A percentile compares a stretch with the other conserved stretches of the same genome.
Evolutionary conservation across 2,888 invertebrate species (phyloP).

Genomic region (Galerucella pusilla): DNA sequence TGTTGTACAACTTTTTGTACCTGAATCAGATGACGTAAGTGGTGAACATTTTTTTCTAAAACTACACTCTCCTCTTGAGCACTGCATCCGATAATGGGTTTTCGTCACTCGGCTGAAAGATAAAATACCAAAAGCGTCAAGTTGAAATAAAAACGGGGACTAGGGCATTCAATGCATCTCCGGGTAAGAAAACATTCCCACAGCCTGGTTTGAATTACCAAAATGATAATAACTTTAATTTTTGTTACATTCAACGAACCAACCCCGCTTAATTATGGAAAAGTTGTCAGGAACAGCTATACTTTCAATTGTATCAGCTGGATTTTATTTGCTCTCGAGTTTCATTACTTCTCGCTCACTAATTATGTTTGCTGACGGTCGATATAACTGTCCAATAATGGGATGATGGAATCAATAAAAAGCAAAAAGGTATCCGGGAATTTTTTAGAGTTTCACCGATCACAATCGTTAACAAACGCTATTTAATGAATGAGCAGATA

Average conservation of each 20-base stretch:
- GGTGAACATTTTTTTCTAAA: too few species aligned
- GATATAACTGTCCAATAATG: slow-evolving; percentile 21
- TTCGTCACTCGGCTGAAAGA: too few species aligned
- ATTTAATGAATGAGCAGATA: neutral
- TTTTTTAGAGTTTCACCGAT: neutral
- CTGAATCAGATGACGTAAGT: too few species aligned
- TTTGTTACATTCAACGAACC: neutral
- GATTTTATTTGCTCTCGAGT: slow-evolving; percentile 23
- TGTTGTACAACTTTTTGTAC: too few species aligned
- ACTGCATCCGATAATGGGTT: too few species aligned
- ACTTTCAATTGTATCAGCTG: slow-evolving; percentile 16
- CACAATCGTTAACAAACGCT: neutral
- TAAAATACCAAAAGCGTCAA: too few species aligned
- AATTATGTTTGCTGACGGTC: slow-evolving; percentile 26
- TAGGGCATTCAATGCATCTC: neutral
- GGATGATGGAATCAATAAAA: slow-evolving; percentile 3
- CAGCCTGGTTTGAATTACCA: neutral
- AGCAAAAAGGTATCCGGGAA: slow-evolving; percentile 11
- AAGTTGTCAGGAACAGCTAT: slow-evolving; percentile 12
- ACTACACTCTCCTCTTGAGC: too few species aligned
- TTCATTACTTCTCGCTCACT: slow-evolving; percentile 20
- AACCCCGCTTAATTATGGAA: neutral
- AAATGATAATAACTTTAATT: neutral
- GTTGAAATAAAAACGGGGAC: too few species aligned
- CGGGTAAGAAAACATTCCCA: neutral